Percentiles rank a stretch among this genome's conserved stretches.
Conservation (phyloP, 2,888 invertebrate species). For the Amphipoea lucens region DNA sequence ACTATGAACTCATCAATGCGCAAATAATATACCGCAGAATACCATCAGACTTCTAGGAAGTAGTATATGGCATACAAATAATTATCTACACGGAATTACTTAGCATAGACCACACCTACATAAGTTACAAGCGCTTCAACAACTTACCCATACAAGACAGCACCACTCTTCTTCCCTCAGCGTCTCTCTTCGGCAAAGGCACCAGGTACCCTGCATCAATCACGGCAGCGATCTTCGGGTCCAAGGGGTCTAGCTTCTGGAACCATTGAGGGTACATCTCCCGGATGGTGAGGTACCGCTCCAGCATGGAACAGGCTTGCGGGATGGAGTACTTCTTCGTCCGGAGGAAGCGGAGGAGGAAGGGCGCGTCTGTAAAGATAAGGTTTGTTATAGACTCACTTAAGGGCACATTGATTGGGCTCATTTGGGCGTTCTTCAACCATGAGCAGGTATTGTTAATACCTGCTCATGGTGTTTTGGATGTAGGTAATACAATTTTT, state of each 20-base stretch:
- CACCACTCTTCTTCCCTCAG: slow-evolving; percentile 94
- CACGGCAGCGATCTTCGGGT: slow-evolving; percentile 94
- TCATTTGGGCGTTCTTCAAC: not conserved
- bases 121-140: not conserved
- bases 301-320: slow-evolving; percentile 96
- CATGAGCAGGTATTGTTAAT: too few relatives aligned
- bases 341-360: slow-evolving; percentile 95
- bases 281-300: slow-evolving; percentile 95
- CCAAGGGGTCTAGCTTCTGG: slow-evolving; percentile 94
- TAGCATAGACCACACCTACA: not conserved
- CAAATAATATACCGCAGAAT: not conserved
- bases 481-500: too few relatives aligned
- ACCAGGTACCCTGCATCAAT: slow-evolving; percentile 95
- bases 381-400: not conserved
- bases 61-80: not conserved
- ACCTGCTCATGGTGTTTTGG: too few relatives aligned
- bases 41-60: slow-evolving; percentile 1
- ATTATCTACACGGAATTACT: not conserved
- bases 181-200: slow-evolving; percentile 93
- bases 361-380: slow-evolving; percentile 92
- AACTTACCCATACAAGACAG: slow-evolving; percentile 94
- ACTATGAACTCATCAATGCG: slow-evolving; percentile 9
- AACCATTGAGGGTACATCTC: slow-evolving; percentile 97
- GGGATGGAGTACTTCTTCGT: slow-evolving; percentile 97
- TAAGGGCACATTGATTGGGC: not conserved